Conservation (phyloP, 2,797 vertebrate genomes). For the Hypotaenidia okinawae region DNA sequence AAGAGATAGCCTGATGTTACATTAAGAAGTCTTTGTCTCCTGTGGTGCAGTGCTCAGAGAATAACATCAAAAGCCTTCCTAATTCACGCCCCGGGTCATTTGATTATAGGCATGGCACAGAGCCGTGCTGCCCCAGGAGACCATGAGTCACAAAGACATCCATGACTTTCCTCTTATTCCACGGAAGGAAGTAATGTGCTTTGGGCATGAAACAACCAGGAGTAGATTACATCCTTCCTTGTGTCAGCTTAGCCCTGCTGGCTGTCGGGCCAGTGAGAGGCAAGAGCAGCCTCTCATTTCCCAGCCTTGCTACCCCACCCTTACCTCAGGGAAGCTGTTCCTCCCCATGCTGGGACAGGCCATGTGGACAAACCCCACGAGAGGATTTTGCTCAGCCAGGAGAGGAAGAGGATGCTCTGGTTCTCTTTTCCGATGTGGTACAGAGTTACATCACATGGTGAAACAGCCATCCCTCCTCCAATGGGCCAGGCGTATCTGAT, state of each 20-base stretch:
- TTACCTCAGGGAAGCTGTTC: neutral
- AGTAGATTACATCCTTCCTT: constrained; percentile 51
- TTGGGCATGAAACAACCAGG: constrained; percentile 5
- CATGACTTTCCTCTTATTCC: constrained; percentile 42
- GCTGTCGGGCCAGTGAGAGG: neutral
- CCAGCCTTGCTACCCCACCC: neutral
- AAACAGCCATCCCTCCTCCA: neutral
- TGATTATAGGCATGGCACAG: constrained; percentile 32
- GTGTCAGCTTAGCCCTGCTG: neutral
- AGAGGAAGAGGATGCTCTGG: neutral
- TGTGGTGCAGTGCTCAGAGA: neutral
- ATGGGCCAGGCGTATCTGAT: neutral
- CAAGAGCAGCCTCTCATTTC: neutral
- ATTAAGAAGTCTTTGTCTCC: constrained; percentile 53
- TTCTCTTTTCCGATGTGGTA: neutral
- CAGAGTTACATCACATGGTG: neutral
- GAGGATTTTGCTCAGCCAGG: neutral
- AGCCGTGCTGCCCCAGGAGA: neutral
- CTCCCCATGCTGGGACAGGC: neutral
- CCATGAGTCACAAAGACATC: neutral
- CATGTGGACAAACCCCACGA: neutral
- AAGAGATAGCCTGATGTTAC: constrained; percentile 46
- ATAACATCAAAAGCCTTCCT: constrained; percentile 60
- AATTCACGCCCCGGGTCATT: constrained; percentile 12
- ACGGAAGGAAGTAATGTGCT: constrained; percentile 46